phyloP scores from a whole-genome alignment of 1,140 invertebrate species.

The Zaprionus lachaisei region DNA sequence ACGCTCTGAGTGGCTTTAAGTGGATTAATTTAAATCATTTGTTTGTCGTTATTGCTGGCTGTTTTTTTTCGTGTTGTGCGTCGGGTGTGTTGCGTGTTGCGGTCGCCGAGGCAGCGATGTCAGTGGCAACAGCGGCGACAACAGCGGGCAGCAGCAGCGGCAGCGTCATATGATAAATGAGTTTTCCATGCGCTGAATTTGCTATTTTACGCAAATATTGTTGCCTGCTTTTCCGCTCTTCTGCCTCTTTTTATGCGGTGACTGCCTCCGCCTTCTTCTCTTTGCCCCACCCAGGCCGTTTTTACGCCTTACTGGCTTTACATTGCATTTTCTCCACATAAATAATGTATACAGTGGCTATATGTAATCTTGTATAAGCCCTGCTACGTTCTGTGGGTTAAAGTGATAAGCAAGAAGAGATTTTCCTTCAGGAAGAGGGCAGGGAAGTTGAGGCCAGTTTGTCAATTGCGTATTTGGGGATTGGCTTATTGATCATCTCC shows the following conservation, averaged over 20 bases:
- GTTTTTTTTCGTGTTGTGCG: slow-evolving; percentile 4
- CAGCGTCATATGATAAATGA: slow-evolving; percentile 68
- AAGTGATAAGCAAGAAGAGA: slow-evolving; percentile 40
- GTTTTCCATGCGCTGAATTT: slow-evolving; percentile 64
- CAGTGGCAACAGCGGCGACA: neutral
- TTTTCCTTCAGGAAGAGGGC: neutral
- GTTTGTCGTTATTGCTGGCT: slow-evolving; percentile 56
- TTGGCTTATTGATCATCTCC: slow-evolving; percentile 72
- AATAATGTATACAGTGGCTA: slow-evolving; percentile 6
- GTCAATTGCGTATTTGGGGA: slow-evolving; percentile 60
- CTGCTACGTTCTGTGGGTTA: slow-evolving; percentile 29
- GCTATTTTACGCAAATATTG: slow-evolving; percentile 45
- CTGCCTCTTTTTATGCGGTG: neutral
- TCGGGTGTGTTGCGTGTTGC: slow-evolving; percentile 34
- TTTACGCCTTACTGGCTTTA: slow-evolving; percentile 65
- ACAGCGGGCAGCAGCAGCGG: slow-evolving; percentile 25
- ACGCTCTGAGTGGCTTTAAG: slow-evolving; percentile 69
- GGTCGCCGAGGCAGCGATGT: slow-evolving; percentile 35
- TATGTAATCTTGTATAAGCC: slow-evolving; percentile 26
- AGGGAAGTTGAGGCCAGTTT: neutral
- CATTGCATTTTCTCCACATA: slow-evolving; percentile 42
- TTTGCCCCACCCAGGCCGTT: slow-evolving; percentile 34
- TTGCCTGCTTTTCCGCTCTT: slow-evolving; percentile 40
- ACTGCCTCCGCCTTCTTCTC: neutral
- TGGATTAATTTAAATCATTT: slow-evolving; percentile 77